Evolutionary conservation across 2,888 invertebrate genomes (phyloP).

Genomic region (Trachelus iudaicus): DNA sequence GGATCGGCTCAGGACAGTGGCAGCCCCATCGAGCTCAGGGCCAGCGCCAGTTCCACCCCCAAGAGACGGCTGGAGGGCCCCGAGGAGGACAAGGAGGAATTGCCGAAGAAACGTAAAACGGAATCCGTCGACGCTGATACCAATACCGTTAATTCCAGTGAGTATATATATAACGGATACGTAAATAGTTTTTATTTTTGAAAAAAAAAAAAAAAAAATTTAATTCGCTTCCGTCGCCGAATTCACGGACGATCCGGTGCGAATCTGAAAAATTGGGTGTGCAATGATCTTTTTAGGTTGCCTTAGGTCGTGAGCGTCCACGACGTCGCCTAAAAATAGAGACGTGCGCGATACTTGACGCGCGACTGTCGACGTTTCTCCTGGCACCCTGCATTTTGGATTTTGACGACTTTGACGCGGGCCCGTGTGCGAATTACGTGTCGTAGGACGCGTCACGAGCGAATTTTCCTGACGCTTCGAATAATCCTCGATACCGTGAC

Average conservation of each 20-base stretch:
- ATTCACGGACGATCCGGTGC: too few relatives aligned
- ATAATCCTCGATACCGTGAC: neutral
- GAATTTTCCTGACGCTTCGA: neutral
- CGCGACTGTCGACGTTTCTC: neutral
- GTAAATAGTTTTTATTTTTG: too few relatives aligned
- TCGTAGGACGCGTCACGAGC: neutral
- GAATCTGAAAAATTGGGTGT: neutral
- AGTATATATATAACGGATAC: slow-evolving; percentile 60
- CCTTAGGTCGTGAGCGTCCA: neutral
- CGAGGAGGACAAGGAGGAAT: slow-evolving; percentile 66
- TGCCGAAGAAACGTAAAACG: slow-evolving; percentile 80
- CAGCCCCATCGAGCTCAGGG: slow-evolving; percentile 71
- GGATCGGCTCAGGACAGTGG: slow-evolving; percentile 58
- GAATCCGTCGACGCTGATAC: slow-evolving; percentile 90
- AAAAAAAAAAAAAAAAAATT: too few relatives aligned
- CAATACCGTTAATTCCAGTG: slow-evolving; percentile 91
- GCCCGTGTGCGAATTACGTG: neutral
- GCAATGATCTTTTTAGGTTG: neutral
- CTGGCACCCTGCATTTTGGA: neutral
- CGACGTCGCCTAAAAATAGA: neutral
- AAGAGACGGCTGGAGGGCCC: slow-evolving; percentile 77
- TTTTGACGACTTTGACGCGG: neutral
- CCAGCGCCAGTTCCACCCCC: slow-evolving; percentile 84
- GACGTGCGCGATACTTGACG: neutral
- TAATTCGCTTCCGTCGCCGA: too few relatives aligned